Percentiles rank a stretch among this genome's conserved stretches.
Conservation (phyloP, 2,797 vertebrate species). For the Melopsittacus undulatus region DNA sequence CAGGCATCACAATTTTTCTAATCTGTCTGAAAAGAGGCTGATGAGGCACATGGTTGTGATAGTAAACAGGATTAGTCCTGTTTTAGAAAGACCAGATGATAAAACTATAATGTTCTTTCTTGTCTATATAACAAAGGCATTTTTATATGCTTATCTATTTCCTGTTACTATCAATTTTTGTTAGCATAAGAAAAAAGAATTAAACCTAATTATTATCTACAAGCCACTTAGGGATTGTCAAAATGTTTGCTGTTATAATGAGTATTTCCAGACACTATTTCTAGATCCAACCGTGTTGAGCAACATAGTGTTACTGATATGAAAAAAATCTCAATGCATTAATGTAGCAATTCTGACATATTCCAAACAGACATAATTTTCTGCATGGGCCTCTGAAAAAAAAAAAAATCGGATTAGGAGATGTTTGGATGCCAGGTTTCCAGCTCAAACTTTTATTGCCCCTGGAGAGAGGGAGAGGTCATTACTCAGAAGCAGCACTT, state of each 20-base stretch:
- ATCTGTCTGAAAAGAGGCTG: conserved; percentile 5
- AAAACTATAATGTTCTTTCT: neutral
- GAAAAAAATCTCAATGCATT: neutral
- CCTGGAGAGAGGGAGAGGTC: conserved; percentile 55
- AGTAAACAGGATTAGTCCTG: neutral
- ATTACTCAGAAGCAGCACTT: conserved; percentile 52
- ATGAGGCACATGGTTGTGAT: neutral
- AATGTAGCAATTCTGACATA: neutral
- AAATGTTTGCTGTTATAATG: neutral
- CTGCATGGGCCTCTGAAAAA: neutral
- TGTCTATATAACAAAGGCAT: neutral
- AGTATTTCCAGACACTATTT: neutral
- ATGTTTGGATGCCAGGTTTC: neutral
- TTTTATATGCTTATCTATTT: conserved; percentile 30
- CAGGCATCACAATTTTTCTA: neutral
- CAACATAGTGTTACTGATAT: neutral
- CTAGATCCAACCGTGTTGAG: neutral
- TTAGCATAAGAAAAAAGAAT: conserved; percentile 33
- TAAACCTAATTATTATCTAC: neutral
- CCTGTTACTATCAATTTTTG: neutral
- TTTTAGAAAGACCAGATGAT: conserved; percentile 24
- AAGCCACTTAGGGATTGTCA: neutral
- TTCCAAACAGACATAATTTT: conserved; percentile 1
- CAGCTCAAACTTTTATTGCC: neutral
- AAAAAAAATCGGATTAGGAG: neutral